Evolutionary conservation across 2,113 vertebrate genomes (phyloP).

Genomic region (Ivindomyrus marchei): DNA sequence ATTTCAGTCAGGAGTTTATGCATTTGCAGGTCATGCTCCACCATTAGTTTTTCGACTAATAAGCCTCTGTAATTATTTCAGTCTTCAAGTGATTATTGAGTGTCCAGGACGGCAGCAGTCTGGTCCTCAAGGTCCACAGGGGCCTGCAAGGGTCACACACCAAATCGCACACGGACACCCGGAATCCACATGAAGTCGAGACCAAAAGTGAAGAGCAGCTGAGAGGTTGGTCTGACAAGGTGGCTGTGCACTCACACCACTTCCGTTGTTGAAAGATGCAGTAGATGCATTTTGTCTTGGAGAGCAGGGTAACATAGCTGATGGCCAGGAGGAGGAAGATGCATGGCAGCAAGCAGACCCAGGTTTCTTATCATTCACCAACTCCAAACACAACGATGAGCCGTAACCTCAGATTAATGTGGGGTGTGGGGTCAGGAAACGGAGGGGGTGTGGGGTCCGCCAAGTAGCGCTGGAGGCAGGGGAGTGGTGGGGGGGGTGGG

Average conservation of each 20-base stretch:
- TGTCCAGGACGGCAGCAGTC: neutral
- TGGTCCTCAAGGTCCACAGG: neutral
- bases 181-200: neutral
- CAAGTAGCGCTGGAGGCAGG: too few species aligned
- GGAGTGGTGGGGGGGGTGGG: too few species aligned
- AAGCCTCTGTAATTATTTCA: neutral
- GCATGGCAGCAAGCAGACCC: neutral
- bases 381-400: neutral
- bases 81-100: neutral
- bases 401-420: neutral
- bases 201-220: neutral
- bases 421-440: too few species aligned
- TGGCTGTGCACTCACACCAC: neutral
- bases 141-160: neutral
- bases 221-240: neutral
- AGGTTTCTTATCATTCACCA: neutral
- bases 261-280: neutral
- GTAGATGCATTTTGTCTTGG: neutral
- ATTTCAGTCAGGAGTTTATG: neutral
- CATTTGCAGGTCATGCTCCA: neutral
- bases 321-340: neutral
- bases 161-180: neutral
- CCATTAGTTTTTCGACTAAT: neutral
- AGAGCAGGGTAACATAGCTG: neutral
- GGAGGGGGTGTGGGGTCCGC: too few species aligned